Base-by-base conservation (phyloP, 2,797 vertebrate species). In the Rhincodon typus region DNA sequence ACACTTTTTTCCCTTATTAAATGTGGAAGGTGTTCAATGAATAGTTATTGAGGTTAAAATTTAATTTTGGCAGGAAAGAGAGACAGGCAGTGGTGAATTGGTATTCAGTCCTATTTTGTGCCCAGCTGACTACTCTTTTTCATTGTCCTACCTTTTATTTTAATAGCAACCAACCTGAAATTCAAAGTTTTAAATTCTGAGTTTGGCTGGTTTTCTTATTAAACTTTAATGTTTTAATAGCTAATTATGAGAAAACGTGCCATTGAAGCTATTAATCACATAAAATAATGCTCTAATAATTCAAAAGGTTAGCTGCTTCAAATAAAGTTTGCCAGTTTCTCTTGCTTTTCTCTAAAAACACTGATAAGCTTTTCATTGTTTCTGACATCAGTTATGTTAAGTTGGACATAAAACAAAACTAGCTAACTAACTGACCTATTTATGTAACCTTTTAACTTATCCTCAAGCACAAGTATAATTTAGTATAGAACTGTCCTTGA, bases 361-460 rank as follows among this genome's bases (percentile, higher is more conserved):
- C 46, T 57, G 70, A 72, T 95, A n/a, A 53, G 30, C 19, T 77
- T 95, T 72, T 30, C 30, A 77, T 34, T n/a, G 50, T 95, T 77
- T 77, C 66, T 93, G 66, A 46, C n/a, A 69, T 69, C 70, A 95
- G 62, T 70, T 77, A 53, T 95, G 50, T 95, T 95, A 57, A 77
- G 27, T 34, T 95, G 27, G 94, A 57, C 38, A 50, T 50, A 95
- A 77, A 30, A 50, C 46, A 34, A 95, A 94, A 72, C 12, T 10
- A 62, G 3, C 69, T 57, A 77, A 95, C 46, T 46, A 38, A 57
- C 50, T 57, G 46, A 30, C 70, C 94, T 77, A 77, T 77, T 77
- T 95, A 95, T 77, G 27, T 77, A 70, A 77, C 69, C 94, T 95
- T 77, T 95, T 50, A 57, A 70, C 94, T 95, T 95, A 95, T 95